phyloP scores from a whole-genome alignment of 2,888 invertebrate genomes.

The Ectemnius continuus region DNA sequence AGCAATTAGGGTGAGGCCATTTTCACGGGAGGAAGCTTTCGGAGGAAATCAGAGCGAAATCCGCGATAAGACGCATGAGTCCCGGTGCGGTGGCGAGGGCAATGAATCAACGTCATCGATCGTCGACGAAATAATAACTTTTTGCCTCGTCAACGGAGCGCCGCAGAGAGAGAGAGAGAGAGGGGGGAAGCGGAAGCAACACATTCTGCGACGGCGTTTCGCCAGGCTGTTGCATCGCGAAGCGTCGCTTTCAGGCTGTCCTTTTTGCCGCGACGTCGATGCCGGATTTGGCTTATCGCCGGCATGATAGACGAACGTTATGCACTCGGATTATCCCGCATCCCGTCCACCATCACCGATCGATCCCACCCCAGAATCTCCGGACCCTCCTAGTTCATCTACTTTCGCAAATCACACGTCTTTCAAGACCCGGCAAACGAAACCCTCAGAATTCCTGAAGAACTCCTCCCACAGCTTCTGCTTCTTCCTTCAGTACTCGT shows the following conservation, averaged over 20 bases:
- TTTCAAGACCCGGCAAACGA: not conserved
- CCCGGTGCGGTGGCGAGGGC: constrained; percentile 36
- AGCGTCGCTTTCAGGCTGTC: constrained; percentile 20
- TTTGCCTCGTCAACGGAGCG: constrained; percentile 13
- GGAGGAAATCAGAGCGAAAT: constrained; percentile 7
- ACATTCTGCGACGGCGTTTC: not conserved
- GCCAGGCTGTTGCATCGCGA: not conserved
- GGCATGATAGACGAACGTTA: constrained; percentile 58
- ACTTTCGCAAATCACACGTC: constrained; percentile 11
- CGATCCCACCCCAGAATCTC: constrained; percentile 34
- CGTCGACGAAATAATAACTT: constrained; percentile 44
- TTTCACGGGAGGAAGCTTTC: not conserved
- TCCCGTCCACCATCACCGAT: constrained; percentile 40
- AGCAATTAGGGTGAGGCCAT: constrained; percentile 14
- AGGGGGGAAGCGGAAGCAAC: not conserved
- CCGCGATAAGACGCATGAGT: constrained; percentile 32
- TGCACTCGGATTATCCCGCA: constrained; percentile 62
- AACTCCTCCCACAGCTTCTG: not conserved
- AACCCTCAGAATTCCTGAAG: not conserved
- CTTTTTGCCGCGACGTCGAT: constrained; percentile 32
- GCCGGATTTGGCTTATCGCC: constrained; percentile 50
- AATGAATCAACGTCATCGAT: constrained; percentile 43
- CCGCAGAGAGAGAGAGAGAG: not conserved
- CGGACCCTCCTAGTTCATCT: constrained; percentile 9
- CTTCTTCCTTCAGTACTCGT: too few relatives aligned